Percentiles rank a stretch among this genome's conserved stretches.
These are phyloP conservation scores for Porites australiensis DNA, from an alignment of 64 coral and sea anemone genomes.

Conservation along the genomic window DNA sequence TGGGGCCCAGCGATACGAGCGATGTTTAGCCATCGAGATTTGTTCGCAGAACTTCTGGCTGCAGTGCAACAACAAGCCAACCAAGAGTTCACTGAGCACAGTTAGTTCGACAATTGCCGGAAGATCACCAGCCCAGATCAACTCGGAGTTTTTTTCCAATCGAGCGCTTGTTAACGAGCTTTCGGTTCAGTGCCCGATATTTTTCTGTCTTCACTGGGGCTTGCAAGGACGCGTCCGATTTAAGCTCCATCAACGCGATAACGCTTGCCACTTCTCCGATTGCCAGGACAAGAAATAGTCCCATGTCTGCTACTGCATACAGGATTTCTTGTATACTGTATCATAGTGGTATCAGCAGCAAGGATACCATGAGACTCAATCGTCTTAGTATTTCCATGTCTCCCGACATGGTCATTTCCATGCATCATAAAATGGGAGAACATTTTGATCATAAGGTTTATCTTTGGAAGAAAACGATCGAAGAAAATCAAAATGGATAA, in stretches of 20 bases:
- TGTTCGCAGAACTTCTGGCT: not conserved
- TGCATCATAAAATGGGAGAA: constrained; percentile 21
- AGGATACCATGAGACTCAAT: constrained; percentile 12
- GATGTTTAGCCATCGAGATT: constrained; percentile 25
- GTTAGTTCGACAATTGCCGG: constrained; percentile 26
- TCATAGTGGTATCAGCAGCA: not conserved
- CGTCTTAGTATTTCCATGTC: constrained; percentile 34
- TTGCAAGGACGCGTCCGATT: not conserved
- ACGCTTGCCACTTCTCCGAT: constrained; percentile 35
- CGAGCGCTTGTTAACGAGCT: not conserved
- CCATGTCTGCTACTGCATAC: constrained; percentile 17
- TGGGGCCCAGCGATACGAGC: constrained; percentile 22
- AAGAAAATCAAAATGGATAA: not conserved
- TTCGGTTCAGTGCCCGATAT: constrained; percentile 9
- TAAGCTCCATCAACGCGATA: constrained; percentile 13
- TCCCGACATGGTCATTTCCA: not conserved
- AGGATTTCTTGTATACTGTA: constrained; percentile 15
- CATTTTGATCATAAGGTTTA: constrained; percentile 19
- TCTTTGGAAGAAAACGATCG: constrained; percentile 17
- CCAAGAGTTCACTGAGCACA: not conserved
- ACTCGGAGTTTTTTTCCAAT: constrained; percentile 28
- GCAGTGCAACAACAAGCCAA: not conserved
- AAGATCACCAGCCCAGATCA: constrained; percentile 33
- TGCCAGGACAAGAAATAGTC: not conserved
- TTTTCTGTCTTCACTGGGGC: not conserved